Evolutionary conservation across 2,113 vertebrate genomes (phyloP).

Genomic region (Orthonyx spaldingii): DNA sequence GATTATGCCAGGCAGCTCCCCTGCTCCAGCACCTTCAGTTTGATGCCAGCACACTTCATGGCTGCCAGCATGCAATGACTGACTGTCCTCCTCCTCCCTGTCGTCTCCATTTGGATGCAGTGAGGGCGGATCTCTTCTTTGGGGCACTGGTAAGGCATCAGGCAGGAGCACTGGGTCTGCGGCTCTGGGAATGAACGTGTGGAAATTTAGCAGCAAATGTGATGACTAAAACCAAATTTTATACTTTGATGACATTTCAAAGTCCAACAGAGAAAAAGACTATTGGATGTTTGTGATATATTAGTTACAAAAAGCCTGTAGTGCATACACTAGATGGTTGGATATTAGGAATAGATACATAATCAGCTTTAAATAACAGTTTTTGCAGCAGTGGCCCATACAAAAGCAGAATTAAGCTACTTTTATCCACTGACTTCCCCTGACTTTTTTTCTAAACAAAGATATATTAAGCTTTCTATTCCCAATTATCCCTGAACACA

Average conservation of each 20-base stretch:
- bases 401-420: not conserved
- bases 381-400: not conserved
- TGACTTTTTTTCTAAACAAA: not conserved
- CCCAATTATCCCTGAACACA: not conserved
- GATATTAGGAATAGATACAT: not conserved
- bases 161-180: conserved; percentile 60
- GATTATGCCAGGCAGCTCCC: conserved; percentile 42
- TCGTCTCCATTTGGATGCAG: conserved; percentile 45
- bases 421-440: not conserved
- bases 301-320: not conserved
- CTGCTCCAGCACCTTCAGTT: conserved; percentile 48
- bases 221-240: not conserved
- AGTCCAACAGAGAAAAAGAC: not conserved
- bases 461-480: conserved; percentile 26
- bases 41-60: conserved; percentile 66
- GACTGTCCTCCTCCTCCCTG: conserved; percentile 9
- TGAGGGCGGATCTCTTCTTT: conserved; percentile 33
- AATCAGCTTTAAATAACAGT: not conserved
- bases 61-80: conserved; percentile 69
- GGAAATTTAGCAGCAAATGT: not conserved
- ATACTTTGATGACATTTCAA: not conserved
- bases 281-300: not conserved
- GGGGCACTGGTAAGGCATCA: conserved; percentile 70
- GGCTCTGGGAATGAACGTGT: not conserved
- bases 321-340: not conserved